Percentiles rank a stretch among this genome's conserved stretches.
These are phyloP conservation scores for Leptinotarsa juncta DNA, from an alignment of 2,888 invertebrate species.

Conservation along the genomic window DNA sequence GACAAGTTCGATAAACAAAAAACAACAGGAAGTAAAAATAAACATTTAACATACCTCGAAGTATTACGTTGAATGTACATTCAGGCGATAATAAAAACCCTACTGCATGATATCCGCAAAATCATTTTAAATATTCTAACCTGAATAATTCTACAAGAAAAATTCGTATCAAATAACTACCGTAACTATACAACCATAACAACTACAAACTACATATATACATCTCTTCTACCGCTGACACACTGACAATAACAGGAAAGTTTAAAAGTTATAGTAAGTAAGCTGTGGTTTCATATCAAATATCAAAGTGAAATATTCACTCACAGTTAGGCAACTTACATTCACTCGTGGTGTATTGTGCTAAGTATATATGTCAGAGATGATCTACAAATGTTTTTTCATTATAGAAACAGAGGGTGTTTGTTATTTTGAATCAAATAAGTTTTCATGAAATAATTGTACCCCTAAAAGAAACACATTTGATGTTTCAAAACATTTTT, in stretches of 20 bases:
- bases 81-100: neutral
- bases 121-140: neutral
- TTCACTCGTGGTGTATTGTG: neutral
- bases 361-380: neutral
- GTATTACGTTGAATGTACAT: neutral
- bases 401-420: neutral
- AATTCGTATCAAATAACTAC: neutral
- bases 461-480: no score
- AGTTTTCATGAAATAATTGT: no score
- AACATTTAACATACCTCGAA: slow-evolving; percentile 6
- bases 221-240: neutral
- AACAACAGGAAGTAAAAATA: slow-evolving; percentile 16
- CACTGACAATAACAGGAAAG: slow-evolving; percentile 6
- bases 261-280: no score
- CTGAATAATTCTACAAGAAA: neutral
- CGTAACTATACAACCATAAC: neutral
- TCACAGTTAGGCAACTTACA: slow-evolving; percentile 23
- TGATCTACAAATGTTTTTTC: no score
- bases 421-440: neutral
- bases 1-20: neutral
- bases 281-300: slow-evolving; percentile 4
- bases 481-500: no score
- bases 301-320: slow-evolving; percentile 1
- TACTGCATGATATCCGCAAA: neutral
- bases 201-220: neutral